Base-by-base conservation (phyloP, 1,140 invertebrate species). In the Drosophila willistoni region DNA sequence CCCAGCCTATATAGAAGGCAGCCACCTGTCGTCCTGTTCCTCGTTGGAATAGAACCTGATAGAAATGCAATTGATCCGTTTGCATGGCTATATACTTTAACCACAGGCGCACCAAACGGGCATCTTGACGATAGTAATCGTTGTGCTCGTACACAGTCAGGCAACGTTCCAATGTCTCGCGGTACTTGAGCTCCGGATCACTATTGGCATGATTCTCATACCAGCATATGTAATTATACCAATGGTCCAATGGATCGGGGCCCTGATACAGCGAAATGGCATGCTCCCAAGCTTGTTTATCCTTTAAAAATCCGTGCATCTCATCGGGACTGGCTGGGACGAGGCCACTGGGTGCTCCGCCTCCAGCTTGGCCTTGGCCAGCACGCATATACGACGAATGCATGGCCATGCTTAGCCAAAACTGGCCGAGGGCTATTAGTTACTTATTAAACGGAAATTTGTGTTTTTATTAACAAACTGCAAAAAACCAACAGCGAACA, bases 201-300 rank as follows among this genome's bases (percentile, higher is more conserved):
- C 96, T 95, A 91, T 96, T 97, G 10, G 96, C 96, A 92, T 95
- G 96, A 87, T 98, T 97, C 90, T 98, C 97, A 41, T 97, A 94
- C 97, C 97, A 98, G 42, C 95, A 94, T 55, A 98, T 97, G 89
- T 98, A 98, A 73, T 96, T 95, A 87, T 96, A 97, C 96, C 97
- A 97, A 71, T 96, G 95, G 86, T 97, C 96, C 60, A 98, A 92
- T 5, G 97, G 97, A 93, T 98, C 97, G 73, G 95, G 94, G 12
- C 97, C 97, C 77, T 95, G 94, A 89, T 98, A 98, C 64, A 95
- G 94, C 71, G 95, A 94, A 68, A 98, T 95, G 64, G 95, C 94
- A 83, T 95, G 94, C 93, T 98, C 97, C 94, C 96, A 97, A 81
- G 95, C 94, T 82, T 91, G 90, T 65, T 91, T 91, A 64, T 91